Evolutionary conservation across 2,797 vertebrate species (phyloP).

Genomic region (Arrhamphus sclerolepis): DNA sequence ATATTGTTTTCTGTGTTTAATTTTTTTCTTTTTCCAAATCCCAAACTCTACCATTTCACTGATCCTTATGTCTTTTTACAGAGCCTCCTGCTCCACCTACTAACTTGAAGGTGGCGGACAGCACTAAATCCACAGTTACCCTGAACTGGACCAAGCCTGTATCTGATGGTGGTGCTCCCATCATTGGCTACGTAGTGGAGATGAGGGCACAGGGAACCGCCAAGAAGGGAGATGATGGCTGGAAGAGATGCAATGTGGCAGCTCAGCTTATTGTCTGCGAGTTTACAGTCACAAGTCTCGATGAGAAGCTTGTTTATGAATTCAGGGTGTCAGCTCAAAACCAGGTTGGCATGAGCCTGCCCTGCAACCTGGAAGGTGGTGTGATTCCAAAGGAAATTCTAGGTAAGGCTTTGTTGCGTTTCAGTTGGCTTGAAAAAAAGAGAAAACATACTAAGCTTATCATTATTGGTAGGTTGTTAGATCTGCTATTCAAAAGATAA

Average conservation of each 20-base stretch:
- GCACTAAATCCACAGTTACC: slow-evolving; percentile 88
- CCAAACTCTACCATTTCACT: neutral
- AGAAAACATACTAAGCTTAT: neutral
- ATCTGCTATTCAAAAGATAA: slow-evolving; percentile 2
- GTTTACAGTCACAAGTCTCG: slow-evolving; percentile 90
- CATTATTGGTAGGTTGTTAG: neutral
- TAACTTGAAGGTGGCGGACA: slow-evolving; percentile 93
- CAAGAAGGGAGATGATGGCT: slow-evolving; percentile 90
- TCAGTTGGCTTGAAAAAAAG: neutral
- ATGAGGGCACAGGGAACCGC: slow-evolving; percentile 84
- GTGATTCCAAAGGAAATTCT: slow-evolving; percentile 94
- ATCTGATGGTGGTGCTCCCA: slow-evolving; percentile 92
- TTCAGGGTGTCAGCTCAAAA: slow-evolving; percentile 98
- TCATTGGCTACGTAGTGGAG: slow-evolving; percentile 97
- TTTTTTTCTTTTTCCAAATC: neutral
- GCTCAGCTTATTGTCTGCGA: slow-evolving; percentile 91
- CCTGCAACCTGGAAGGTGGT: slow-evolving; percentile 89
- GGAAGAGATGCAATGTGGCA: slow-evolving; percentile 96
- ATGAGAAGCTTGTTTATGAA: slow-evolving; percentile 90
- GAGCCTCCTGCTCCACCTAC: slow-evolving; percentile 94
- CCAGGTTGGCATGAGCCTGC: slow-evolving; percentile 94
- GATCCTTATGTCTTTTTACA: slow-evolving; percentile 62
- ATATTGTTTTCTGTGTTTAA: slow-evolving; percentile 4
- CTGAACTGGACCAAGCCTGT: slow-evolving; percentile 93
- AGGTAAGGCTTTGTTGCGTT: slow-evolving; percentile 77